These are phyloP conservation scores for Aurelia sp. DNA, from an alignment of 30 jellyfish, hydroid and myxozoan genomes.

Conservation along the genomic window DNA sequence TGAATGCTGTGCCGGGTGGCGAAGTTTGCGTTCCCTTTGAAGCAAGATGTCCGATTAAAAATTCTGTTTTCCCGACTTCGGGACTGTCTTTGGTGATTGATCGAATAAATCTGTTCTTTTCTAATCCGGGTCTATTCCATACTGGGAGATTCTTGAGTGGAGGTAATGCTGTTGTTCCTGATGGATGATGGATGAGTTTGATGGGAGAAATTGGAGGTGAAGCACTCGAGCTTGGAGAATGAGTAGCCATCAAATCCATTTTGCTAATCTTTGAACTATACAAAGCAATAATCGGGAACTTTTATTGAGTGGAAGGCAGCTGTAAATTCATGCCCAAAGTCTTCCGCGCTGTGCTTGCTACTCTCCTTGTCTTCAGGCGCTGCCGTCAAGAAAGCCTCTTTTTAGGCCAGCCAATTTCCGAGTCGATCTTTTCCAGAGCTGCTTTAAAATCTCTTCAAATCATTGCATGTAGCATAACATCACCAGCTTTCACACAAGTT, in stretches of 20 bases:
- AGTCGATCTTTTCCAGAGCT: too few species aligned
- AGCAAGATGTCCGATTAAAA: conserved; percentile 16
- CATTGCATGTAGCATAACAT: too few species aligned
- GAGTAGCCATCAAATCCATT: conserved; percentile 65
- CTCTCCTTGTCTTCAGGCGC: too few species aligned
- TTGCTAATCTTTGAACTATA: background rate
- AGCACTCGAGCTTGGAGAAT: conserved; percentile 75
- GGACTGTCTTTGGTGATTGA: conserved; percentile 75
- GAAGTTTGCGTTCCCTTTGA: conserved; percentile 68
- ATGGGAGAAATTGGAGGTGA: conserved; percentile 85
- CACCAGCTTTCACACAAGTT: too few species aligned
- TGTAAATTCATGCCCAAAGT: too few species aligned
- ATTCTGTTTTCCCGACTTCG: conserved; percentile 49
- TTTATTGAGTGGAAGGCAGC: too few species aligned
- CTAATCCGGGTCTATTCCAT: conserved; percentile 77
- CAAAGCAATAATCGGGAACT: too few species aligned
- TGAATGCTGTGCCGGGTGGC: conserved; percentile 56
- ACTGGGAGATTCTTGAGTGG: conserved; percentile 75
- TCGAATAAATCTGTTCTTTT: conserved; percentile 58
- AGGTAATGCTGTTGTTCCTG: conserved; percentile 27
- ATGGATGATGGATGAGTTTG: conserved; percentile 47
- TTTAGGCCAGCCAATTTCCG: too few species aligned
- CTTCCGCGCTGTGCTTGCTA: too few species aligned
- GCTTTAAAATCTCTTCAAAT: too few species aligned
- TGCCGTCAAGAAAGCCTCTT: too few species aligned